Evolutionary conservation across 2,888 invertebrate genomes (phyloP).

Genomic region (Epistrophella euchroma): DNA sequence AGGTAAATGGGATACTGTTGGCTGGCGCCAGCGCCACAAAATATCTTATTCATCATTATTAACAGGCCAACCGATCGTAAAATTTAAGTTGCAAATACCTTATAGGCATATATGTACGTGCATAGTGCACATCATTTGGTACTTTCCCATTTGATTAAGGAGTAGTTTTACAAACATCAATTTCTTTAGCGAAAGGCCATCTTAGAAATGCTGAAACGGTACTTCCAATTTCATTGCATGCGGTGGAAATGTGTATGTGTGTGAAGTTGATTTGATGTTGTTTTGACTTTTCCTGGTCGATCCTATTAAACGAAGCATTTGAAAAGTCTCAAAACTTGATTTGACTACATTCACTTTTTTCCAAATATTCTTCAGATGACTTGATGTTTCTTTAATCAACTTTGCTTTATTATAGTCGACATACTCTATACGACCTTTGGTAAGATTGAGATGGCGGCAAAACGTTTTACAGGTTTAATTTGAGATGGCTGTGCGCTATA

Average conservation of each 20-base stretch:
- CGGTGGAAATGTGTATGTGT: slow-evolving; percentile 30
- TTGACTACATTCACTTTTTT: slow-evolving; percentile 68
- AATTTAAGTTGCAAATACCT: slow-evolving; percentile 26
- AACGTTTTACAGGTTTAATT: neutral
- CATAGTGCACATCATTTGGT: neutral
- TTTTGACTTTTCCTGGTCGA: slow-evolving; percentile 62
- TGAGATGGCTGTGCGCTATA: neutral
- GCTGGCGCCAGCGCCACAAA: slow-evolving; percentile 43
- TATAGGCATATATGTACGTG: neutral
- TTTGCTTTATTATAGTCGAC: neutral
- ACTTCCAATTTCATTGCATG: slow-evolving; percentile 23
- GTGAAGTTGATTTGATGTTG: slow-evolving; percentile 23
- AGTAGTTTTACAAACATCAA: slow-evolving; percentile 36
- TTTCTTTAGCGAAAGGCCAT: slow-evolving; percentile 55
- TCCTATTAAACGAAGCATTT: slow-evolving; percentile 27
- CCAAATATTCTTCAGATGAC: slow-evolving; percentile 1
- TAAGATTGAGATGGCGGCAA: neutral
- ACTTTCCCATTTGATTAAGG: slow-evolving; percentile 49
- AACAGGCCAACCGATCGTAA: slow-evolving; percentile 5
- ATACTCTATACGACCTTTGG: too few species aligned
- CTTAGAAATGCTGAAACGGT: neutral
- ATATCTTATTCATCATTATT: slow-evolving; percentile 31
- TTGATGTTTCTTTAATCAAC: neutral
- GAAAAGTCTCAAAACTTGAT: slow-evolving; percentile 54
- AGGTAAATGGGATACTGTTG: slow-evolving; percentile 24